Evolutionary conservation across 2,797 vertebrate genomes (phyloP), one percentile per base, ranked within the genome.

Genomic region (Pipistrellus pygmaeus): DNA sequence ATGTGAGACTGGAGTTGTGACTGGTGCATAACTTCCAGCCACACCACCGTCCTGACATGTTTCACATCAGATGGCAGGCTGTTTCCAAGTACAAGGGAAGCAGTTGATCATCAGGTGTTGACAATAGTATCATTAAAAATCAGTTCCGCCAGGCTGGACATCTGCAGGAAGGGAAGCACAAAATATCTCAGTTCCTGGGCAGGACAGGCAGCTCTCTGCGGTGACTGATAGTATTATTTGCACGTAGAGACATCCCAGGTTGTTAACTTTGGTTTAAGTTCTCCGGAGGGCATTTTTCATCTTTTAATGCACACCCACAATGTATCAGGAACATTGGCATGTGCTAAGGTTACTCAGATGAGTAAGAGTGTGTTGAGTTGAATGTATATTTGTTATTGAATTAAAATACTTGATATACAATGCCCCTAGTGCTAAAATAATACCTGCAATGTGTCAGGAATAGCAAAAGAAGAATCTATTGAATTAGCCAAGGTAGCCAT

Each of bases 91-190:
- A 23, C 64, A 88, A 51, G 78, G 38, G 73, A 80, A 60, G 41
- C n/a, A 62, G 46, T 68, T 15, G 53, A 80, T 94, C 57, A 69
- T 92, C 27, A 57, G 66, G 8, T 93, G 9, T 69, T 95, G 91
- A 71, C 53, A 86, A 69, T 2, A 51, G 25, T 85, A 73, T 78
- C 35, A 60, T 90, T 89, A 87, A 92, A 92, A 77, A 76, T 94
- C 68, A 84, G 41, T 73, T 93, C 66, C 9, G 46, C 35, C 13
- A 80, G 69, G 12, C 46, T 51, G 20, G 53, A 27, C 18, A 80
- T 75, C 57, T 76, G 11, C 51, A 90, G 53, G n/a, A 20, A 66
- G 41, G 62, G 20, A 90, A 53, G 68, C 85, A 57, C 12, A 88
- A 75, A 95, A 76, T 44, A 72, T 46, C 51, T 82, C 3, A 0